Conservation (phyloP, 1,140 invertebrate genomes). For the Papilio aristodemus region DNA sequence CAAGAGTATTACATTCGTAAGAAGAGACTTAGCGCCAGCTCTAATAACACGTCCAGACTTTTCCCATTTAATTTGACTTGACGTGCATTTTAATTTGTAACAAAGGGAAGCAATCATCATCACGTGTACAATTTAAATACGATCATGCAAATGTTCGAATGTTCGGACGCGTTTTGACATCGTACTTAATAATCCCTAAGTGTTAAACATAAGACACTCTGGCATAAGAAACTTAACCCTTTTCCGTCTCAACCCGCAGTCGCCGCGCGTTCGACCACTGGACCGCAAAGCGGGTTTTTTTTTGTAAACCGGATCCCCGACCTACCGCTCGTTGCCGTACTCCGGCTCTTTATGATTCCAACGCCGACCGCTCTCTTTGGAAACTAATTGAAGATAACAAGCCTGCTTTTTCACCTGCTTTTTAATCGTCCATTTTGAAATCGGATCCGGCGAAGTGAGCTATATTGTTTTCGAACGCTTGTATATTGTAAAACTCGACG, state of each 20-base stretch:
- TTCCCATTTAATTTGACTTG: neutral
- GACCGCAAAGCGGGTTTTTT: constrained; percentile 55
- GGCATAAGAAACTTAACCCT: constrained; percentile 52
- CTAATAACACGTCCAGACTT: constrained; percentile 10
- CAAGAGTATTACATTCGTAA: neutral
- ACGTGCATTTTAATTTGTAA: neutral
- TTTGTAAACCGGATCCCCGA: constrained; percentile 58
- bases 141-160: constrained; percentile 2
- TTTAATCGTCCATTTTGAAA: constrained; percentile 54
- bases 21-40: neutral
- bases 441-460: constrained; percentile 45
- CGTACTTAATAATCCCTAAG: constrained; percentile 5
- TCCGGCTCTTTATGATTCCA: constrained; percentile 60
- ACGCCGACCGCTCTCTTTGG: constrained; percentile 53
- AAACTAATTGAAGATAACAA: constrained; percentile 74
- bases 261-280: constrained; percentile 40
- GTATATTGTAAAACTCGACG: constrained; percentile 26
- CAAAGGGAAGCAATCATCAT: neutral
- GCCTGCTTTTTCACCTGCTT: constrained; percentile 55
- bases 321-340: constrained; percentile 43
- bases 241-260: constrained; percentile 42
- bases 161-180: constrained; percentile 13
- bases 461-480: constrained; percentile 54
- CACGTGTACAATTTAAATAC: neutral
- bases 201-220: constrained; percentile 15